A percentile compares a stretch with the other conserved stretches of the same genome.
Evolutionary conservation across 2,113 vertebrate genomes (phyloP).

Genomic region (Recurvirostra avosetta): DNA sequence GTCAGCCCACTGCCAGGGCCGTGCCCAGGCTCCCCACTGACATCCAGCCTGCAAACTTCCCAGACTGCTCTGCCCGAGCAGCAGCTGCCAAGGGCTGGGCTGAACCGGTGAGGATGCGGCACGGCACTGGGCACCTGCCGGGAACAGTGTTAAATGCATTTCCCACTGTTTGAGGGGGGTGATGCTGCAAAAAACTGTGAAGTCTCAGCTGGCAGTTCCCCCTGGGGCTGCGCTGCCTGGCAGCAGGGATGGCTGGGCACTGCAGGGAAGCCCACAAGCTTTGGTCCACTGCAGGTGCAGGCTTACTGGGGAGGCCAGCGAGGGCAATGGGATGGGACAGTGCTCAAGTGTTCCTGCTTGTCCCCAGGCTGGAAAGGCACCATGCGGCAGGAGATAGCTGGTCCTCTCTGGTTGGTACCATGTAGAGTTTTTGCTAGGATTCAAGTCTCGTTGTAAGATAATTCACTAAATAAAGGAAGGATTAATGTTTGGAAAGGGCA

Average conservation of each 20-base stretch:
- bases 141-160: neutral
- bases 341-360: neutral
- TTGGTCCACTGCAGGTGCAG: neutral
- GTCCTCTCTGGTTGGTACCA: neutral
- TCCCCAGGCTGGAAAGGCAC: neutral
- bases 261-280: neutral
- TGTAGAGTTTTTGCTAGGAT: neutral
- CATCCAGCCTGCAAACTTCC: neutral
- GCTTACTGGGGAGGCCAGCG: neutral
- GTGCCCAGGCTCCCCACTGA: neutral
- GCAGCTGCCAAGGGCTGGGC: neutral
- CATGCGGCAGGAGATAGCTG: rapidly evolving
- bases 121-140: neutral
- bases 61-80: neutral
- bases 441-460: neutral
- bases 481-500: neutral
- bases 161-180: neutral
- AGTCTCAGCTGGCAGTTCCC: neutral
- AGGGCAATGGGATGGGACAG: neutral
- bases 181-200: neutral
- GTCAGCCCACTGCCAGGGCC: neutral
- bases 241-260: too few species aligned
- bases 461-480: neutral
- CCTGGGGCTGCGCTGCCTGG: too few species aligned
- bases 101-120: neutral